Evolutionary conservation across 2,888 invertebrate species (phyloP).

Genomic region (Melolontha melolontha): DNA sequence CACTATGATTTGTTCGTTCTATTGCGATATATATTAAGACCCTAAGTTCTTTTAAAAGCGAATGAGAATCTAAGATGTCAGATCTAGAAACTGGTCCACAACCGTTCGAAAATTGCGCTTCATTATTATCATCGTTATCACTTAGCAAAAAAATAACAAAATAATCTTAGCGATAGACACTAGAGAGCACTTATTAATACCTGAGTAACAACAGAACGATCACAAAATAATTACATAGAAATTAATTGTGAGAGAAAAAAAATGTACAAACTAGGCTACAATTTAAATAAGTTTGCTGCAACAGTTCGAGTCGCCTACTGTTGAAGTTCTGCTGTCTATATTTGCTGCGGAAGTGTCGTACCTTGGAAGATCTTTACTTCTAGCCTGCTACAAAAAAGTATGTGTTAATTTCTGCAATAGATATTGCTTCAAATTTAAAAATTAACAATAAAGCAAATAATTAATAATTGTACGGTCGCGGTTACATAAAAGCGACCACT

Average conservation of each 20-base stretch:
- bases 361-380: conserved; percentile 83
- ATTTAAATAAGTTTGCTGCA: conserved; percentile 66
- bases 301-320: conserved; percentile 75
- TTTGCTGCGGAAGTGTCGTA: conserved; percentile 79
- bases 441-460: too few relatives aligned
- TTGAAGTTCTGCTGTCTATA: conserved; percentile 78
- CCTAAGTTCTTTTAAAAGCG: conserved; percentile 4
- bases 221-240: conserved; percentile 12
- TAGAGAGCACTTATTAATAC: conserved; percentile 25
- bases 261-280: background rate
- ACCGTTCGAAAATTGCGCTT: conserved; percentile 23
- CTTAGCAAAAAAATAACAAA: conserved; percentile 5
- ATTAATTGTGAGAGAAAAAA: background rate
- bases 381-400: conserved; percentile 75
- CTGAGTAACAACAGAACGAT: conserved; percentile 12
- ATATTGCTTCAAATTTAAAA: too few relatives aligned
- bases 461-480: too few relatives aligned
- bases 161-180: conserved; percentile 13
- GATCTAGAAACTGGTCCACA: conserved; percentile 33
- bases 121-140: conserved; percentile 13
- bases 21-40: too few relatives aligned
- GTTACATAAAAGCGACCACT: too few relatives aligned
- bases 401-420: conserved; percentile 17
- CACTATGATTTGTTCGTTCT: too few relatives aligned
- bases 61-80: conserved; percentile 1